phyloP scores from a whole-genome alignment of 2,113 vertebrate genomes.

The Elephantulus edwardii region DNA sequence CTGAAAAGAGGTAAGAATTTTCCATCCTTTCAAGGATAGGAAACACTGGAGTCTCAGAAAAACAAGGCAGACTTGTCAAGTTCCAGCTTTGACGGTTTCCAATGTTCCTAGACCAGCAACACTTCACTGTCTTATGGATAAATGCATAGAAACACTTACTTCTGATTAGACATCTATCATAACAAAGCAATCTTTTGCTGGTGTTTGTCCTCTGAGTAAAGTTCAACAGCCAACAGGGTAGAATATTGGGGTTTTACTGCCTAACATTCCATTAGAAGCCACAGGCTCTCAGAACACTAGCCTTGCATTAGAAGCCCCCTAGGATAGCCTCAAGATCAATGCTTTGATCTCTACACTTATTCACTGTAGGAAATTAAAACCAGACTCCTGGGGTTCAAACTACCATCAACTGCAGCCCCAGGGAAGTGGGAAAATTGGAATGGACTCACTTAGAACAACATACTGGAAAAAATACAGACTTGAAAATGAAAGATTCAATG shows the following conservation, averaged over 20 bases:
- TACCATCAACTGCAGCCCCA: not conserved
- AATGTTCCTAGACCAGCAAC: not conserved
- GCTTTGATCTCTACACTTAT: not conserved
- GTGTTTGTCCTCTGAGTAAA: not conserved
- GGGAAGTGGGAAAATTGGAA: not conserved
- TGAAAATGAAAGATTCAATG: conserved; percentile 27
- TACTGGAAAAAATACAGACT: conserved; percentile 1
- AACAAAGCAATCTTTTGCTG: not conserved
- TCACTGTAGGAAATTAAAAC: conserved; percentile 55
- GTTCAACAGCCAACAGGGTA: not conserved
- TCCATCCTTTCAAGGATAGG: not conserved
- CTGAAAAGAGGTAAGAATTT: not conserved
- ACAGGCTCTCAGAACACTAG: not conserved
- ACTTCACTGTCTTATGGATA: not conserved
- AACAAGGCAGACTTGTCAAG: not conserved
- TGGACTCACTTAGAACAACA: not conserved
- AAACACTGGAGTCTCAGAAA: not conserved
- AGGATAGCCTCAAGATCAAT: conserved; percentile 16
- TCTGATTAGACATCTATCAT: not conserved
- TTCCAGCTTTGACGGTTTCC: not conserved
- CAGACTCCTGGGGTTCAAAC: not conserved
- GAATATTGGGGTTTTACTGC: conserved; percentile 27
- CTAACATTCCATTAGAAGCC: not conserved
- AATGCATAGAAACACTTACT: not conserved
- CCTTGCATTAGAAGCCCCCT: not conserved